Conservation (phyloP, 2,113 vertebrate genomes). For the Puffinus mauretanicus region DNA sequence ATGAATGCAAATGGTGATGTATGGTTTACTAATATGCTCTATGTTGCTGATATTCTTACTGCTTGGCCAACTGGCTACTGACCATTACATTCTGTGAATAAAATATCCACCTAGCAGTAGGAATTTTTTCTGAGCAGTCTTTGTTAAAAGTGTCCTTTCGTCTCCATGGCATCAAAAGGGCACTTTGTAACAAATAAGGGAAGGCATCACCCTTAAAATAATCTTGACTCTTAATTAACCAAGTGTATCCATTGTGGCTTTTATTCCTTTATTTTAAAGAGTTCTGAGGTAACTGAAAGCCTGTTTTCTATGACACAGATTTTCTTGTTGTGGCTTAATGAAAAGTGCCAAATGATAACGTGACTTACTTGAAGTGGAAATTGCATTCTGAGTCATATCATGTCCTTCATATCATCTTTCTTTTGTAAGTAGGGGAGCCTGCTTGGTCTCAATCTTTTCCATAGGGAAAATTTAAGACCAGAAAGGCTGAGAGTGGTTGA, state of each 20-base stretch:
- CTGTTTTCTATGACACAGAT: neutral
- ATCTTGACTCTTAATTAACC: slow-evolving; percentile 13
- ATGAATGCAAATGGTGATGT: neutral
- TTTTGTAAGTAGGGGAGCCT: neutral
- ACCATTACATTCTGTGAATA: neutral
- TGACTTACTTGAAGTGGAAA: neutral
- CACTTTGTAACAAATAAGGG: neutral
- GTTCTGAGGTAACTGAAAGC: neutral
- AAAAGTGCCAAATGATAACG: neutral
- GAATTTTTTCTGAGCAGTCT: neutral
- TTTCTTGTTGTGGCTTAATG: neutral
- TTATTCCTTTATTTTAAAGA: neutral
- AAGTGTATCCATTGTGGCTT: neutral
- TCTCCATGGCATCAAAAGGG: slow-evolving; percentile 15
- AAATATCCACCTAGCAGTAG: neutral
- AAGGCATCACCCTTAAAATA: neutral
- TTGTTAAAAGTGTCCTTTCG: slow-evolving; percentile 13
- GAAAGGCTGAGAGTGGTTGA: neutral
- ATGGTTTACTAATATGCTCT: neutral
- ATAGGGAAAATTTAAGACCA: neutral
- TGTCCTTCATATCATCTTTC: neutral
- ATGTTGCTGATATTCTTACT: neutral
- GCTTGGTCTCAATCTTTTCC: neutral
- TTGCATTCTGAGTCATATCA: neutral
- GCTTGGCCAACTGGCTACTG: neutral